These are phyloP conservation scores for Ametastegia equiseti DNA, from an alignment of 2,888 invertebrate genomes.

Conservation along the genomic window DNA sequence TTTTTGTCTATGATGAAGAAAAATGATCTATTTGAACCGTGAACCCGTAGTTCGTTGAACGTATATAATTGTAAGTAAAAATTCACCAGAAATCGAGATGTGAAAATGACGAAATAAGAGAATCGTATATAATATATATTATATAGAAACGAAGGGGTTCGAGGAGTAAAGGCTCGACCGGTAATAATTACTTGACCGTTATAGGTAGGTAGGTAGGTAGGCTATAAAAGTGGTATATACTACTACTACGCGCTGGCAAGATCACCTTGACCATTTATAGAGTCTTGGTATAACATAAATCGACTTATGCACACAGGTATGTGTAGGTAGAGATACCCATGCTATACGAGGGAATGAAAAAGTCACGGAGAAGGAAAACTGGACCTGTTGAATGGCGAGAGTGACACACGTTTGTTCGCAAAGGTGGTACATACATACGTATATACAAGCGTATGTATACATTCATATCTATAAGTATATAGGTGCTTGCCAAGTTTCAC, in stretches of 20 bases:
- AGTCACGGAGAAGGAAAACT: slow-evolving; percentile 28
- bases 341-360: background rate
- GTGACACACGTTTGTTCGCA: slow-evolving; percentile 14
- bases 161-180: background rate
- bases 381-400: slow-evolving; percentile 33
- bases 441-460: too few relatives aligned
- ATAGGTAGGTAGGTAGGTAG: background rate
- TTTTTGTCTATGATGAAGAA: too few relatives aligned
- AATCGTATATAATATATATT: too few relatives aligned
- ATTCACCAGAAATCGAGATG: background rate
- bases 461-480: too few relatives aligned
- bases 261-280: slow-evolving; percentile 54
- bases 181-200: slow-evolving; percentile 15
- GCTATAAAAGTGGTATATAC: slow-evolving; percentile 26
- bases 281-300: slow-evolving; percentile 4
- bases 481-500: background rate
- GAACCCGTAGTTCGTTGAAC: background rate
- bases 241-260: slow-evolving; percentile 34
- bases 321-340: background rate
- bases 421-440: background rate
- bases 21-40: background rate
- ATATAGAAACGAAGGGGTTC: background rate
- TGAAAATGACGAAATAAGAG: background rate
- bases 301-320: background rate
- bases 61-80: background rate